phyloP scores from a whole-genome alignment of 1,140 invertebrate genomes.

The Trypoxylus dichotomus region DNA sequence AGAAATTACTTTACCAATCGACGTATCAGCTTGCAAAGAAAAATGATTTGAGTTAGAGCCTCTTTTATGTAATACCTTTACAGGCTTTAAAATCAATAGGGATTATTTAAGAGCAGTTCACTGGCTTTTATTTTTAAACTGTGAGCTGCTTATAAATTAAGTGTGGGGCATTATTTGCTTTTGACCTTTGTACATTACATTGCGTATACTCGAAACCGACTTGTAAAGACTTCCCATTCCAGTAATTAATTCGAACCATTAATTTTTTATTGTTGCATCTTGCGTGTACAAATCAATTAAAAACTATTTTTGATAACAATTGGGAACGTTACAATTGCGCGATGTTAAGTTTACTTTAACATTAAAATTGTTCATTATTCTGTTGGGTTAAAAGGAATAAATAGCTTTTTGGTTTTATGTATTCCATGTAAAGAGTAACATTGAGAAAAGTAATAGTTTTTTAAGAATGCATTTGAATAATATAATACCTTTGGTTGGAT shows the following conservation, averaged over 20 bases:
- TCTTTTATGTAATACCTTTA: constrained; percentile 21
- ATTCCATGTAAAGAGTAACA: too few relatives aligned
- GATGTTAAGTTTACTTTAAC: neutral
- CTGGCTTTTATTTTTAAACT: constrained; percentile 18
- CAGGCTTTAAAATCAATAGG: constrained; percentile 16
- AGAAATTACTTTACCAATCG: neutral
- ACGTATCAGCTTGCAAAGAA: neutral
- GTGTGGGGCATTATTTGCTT: neutral
- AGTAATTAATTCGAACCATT: neutral
- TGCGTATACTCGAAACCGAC: neutral
- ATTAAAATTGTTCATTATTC: too few relatives aligned
- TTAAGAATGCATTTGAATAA: too few relatives aligned
- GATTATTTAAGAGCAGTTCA: constrained; percentile 18
- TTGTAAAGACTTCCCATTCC: neutral
- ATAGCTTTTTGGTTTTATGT: too few relatives aligned
- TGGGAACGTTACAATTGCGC: neutral
- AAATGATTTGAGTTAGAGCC: neutral
- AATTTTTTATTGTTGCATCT: neutral
- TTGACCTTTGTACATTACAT: constrained; percentile 8
- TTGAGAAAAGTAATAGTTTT: too few relatives aligned
- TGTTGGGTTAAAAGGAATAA: too few relatives aligned
- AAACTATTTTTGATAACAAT: neutral
- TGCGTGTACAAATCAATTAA: neutral
- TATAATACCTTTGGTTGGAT: too few relatives aligned
- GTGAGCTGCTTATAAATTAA: constrained; percentile 10